Evolutionary conservation across 2,113 vertebrate species (phyloP).

Genomic region (Orthochromis indermauri): DNA sequence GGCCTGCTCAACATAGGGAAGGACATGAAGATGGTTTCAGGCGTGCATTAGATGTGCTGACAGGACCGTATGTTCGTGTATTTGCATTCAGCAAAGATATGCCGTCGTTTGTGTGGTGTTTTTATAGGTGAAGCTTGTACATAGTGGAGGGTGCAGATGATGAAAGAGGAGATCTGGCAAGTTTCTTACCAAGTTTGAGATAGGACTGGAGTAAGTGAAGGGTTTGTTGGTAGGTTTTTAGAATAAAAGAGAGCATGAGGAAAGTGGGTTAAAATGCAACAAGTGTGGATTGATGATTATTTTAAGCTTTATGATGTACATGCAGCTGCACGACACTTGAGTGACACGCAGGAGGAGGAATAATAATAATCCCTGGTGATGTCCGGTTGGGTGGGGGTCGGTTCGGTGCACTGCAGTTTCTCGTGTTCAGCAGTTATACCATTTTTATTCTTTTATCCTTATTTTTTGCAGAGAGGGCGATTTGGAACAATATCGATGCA

Average conservation of each 20-base stretch:
- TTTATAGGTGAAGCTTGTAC: background rate
- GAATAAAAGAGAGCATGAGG: background rate
- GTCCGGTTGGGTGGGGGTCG: background rate
- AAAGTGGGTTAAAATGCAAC: background rate
- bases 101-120: background rate
- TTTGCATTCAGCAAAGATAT: background rate
- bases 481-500: slow-evolving; percentile 63
- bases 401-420: slow-evolving; percentile 13
- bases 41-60: background rate
- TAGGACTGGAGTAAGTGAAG: background rate
- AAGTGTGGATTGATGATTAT: background rate
- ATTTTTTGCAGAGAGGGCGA: slow-evolving; percentile 9
- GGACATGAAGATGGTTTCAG: background rate
- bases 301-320: slow-evolving; percentile 49
- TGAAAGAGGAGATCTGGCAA: slow-evolving; percentile 1
- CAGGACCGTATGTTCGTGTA: background rate
- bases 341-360: background rate
- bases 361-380: background rate
- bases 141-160: background rate
- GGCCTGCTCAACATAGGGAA: slow-evolving; percentile 53
- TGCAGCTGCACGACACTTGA: slow-evolving; percentile 10
- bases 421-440: slow-evolving; percentile 15
- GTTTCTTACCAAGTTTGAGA: slow-evolving; percentile 29
- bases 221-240: background rate
- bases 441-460: background rate